Percentiles rank a stretch among this genome's conserved stretches.
Evolutionary conservation across 2,888 invertebrate genomes (phyloP).

Genomic region (Eutolmus rufibarbis): DNA sequence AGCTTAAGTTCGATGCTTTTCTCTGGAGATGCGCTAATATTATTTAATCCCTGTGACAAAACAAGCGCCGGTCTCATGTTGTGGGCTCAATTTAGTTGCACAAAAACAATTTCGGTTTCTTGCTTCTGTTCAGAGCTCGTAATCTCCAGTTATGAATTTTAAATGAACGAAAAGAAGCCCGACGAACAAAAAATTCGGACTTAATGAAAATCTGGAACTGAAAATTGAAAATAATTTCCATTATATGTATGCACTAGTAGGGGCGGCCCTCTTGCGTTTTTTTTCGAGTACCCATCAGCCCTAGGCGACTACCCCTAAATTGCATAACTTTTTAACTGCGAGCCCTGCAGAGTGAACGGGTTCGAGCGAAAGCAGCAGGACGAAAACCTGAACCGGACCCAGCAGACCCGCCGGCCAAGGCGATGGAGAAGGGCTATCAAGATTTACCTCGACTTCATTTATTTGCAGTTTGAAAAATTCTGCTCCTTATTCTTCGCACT

Average conservation of each 20-base stretch:
- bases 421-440: not conserved
- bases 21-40: not conserved
- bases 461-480: slow-evolving; percentile 25
- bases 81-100: not conserved
- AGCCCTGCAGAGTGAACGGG: not conserved
- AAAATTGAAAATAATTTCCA: slow-evolving; percentile 44
- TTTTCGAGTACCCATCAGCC: not conserved
- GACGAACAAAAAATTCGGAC: slow-evolving; percentile 35
- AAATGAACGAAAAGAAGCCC: slow-evolving; percentile 38
- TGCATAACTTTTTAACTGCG: not conserved
- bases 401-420: not conserved
- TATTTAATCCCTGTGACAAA: not conserved
- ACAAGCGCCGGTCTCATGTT: not conserved
- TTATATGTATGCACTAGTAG: not conserved
- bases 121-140: slow-evolving; percentile 3
- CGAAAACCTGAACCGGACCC: not conserved
- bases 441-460: slow-evolving; percentile 30
- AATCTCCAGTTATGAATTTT: slow-evolving; percentile 45
- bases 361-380: not conserved
- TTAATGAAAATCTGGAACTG: slow-evolving; percentile 42
- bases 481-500: slow-evolving; percentile 30
- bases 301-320: not conserved
- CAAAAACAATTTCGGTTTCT: not conserved
- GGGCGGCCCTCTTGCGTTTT: not conserved
- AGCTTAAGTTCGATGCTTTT: not conserved